Percentiles rank a stretch among this genome's conserved stretches.
Evolutionary conservation across 2,888 invertebrate species (phyloP).

Genomic region (Agrotis puta): DNA sequence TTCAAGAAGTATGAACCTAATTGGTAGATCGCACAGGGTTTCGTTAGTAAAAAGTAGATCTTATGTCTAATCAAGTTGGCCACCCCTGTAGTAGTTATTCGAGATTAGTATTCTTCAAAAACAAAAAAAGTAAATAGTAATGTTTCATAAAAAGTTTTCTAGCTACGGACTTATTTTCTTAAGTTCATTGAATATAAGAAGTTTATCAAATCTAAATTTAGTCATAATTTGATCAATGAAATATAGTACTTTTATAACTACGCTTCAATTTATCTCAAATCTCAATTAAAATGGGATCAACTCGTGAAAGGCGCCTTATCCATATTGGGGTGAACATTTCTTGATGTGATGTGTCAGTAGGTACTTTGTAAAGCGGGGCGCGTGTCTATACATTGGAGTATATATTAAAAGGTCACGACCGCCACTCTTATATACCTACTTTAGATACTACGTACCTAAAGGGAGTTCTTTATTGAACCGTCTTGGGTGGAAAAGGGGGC

Average conservation of each 20-base stretch:
- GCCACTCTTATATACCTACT: constrained; percentile 83
- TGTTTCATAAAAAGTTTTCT: constrained; percentile 2
- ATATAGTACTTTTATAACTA: constrained; percentile 24
- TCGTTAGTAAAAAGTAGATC: too few relatives aligned
- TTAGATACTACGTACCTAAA: constrained; percentile 84
- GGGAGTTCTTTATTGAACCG: constrained; percentile 90
- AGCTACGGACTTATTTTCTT: neutral
- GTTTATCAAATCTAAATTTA: constrained; percentile 14
- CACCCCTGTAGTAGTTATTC: too few relatives aligned
- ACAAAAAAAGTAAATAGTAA: neutral
- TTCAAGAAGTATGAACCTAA: too few relatives aligned
- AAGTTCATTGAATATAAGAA: constrained; percentile 27
- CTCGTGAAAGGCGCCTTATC: constrained; percentile 60
- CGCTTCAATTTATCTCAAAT: constrained; percentile 16
- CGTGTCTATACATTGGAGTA: constrained; percentile 77
- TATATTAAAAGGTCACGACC: constrained; percentile 88
- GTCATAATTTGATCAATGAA: constrained; percentile 24
- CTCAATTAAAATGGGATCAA: constrained; percentile 33
- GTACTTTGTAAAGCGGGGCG: constrained; percentile 75
- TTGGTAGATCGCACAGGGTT: too few relatives aligned
- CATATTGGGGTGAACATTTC: constrained; percentile 73
- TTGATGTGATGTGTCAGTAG: constrained; percentile 77
- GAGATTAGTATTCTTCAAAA: neutral
- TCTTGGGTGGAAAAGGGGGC: constrained; percentile 88
- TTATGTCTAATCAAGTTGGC: too few relatives aligned